These are phyloP conservation scores for Euclidia mi DNA, from an alignment of 2,888 invertebrate species.

Conservation along the genomic window DNA sequence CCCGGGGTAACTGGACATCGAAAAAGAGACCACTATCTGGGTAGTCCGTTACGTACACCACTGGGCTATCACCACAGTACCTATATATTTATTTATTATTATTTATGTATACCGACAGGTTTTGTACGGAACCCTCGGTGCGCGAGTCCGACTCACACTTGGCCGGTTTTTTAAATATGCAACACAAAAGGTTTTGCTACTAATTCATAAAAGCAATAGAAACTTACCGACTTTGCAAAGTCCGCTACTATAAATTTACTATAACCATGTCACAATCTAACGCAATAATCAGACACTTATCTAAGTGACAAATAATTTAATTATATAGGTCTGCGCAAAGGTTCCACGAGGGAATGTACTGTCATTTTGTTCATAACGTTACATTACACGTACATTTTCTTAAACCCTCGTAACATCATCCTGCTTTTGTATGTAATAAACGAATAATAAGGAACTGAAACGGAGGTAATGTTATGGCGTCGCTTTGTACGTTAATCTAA, in stretches of 20 bases:
- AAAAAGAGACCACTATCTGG: no score
- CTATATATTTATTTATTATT: no score
- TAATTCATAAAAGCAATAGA: no score
- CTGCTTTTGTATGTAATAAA: constrained; percentile 61
- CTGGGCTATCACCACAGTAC: no score
- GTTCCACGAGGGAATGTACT: constrained; percentile 33
- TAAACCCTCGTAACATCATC: constrained; percentile 58
- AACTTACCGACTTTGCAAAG: no score
- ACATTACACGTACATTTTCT: constrained; percentile 54
- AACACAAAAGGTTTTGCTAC: no score
- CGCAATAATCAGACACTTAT: constrained; percentile 35
- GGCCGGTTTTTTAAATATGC: no score
- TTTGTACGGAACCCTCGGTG: no score
- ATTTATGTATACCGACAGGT: no score
- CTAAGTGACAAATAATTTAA: constrained; percentile 54
- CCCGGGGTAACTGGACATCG: no score
- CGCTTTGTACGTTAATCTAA: constrained; percentile 57
- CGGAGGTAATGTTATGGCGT: constrained; percentile 47
- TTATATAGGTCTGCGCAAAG: constrained; percentile 45
- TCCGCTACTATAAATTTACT: not conserved
- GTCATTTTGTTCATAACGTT: constrained; percentile 44
- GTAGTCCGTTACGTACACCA: no score
- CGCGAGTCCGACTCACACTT: no score
- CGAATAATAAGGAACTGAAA: constrained; percentile 63
- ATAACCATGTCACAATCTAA: constrained; percentile 12